Evolutionary conservation across 2,797 vertebrate genomes (phyloP), one percentile per base, ranked within the genome.

Genomic region (Eupleurogrammus muticus): DNA sequence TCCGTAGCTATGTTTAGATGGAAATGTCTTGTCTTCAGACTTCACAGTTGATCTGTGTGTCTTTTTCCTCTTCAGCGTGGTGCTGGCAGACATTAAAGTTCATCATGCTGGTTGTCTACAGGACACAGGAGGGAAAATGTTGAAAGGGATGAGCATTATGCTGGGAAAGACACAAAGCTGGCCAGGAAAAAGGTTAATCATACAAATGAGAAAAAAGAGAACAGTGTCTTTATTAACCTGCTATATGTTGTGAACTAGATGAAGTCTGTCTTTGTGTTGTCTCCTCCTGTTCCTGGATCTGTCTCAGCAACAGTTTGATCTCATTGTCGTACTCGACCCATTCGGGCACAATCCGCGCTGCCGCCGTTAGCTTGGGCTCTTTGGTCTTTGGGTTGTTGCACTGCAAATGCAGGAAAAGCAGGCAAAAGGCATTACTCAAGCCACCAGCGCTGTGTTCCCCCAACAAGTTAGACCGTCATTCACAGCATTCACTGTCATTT

Each of bases 311-410:
- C 47, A 77, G 87, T 13, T 94, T 95, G 83, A 99, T 96, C 87
- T 99, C 95, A 0, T 86, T 83, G 83, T 99, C 97, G 46, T 99
- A 99, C 16, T 94, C 90, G 2, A 90, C 87, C 97, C 97, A 99
- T 70, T 99, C 97, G 0, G 97, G 95, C 76, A 99, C 95, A 50
- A 99, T 99, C 57, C 97, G 87, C 3, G 94, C 92, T 4, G 98
- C 97, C 4, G 97, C 97, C 61, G 94, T 91, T 44, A 99, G 81
- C 88, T 99, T 99, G 35, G 97, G 97, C 88, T 99, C 97, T 88
- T 99, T 99, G 69, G 98, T 99, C 83, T 95, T 96, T n/a, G 98
- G 98, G 86, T 99, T 99, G 89, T 99, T 99, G 86, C 98, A 99
- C 98, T 99, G 85, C 35, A 66, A 56, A 50, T 76, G 69, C 35